These are phyloP conservation scores for Brachionus calyciflorus DNA, from an alignment of 1,140 invertebrate genomes.

Conservation along the genomic window DNA sequence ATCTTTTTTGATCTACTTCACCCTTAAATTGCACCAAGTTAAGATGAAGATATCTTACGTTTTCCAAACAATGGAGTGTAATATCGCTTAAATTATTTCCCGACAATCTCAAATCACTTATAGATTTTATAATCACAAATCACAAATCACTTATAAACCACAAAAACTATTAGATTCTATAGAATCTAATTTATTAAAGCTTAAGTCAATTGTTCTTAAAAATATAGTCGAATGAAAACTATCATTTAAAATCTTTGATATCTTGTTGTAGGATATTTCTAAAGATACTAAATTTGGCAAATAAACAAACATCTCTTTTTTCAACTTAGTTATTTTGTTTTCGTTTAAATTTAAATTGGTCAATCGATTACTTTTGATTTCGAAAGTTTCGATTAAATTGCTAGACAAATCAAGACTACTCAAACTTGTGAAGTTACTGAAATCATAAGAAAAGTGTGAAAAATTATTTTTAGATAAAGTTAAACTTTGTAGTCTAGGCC, in stretches of 20 bases:
- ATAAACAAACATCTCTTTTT: not conserved
- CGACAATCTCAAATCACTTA: not conserved
- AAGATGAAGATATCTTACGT: not conserved
- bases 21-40: not conserved
- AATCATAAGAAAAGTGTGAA: constrained; percentile 1
- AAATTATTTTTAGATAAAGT: not conserved
- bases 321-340: not conserved
- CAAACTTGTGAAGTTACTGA: not conserved
- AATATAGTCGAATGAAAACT: too few relatives aligned
- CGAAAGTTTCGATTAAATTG: not conserved
- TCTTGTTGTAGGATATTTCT: not conserved
- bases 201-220: too few relatives aligned
- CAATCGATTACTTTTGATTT: not conserved
- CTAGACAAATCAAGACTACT: not conserved
- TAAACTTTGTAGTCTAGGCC: not conserved
- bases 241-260: not conserved
- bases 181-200: too few relatives aligned
- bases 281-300: not conserved
- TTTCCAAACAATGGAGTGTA: not conserved
- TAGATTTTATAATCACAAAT: too few relatives aligned
- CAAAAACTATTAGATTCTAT: constrained; percentile 9
- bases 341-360: not conserved
- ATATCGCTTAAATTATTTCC: not conserved
- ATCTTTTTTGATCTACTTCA: not conserved
- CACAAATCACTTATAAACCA: too few relatives aligned